phyloP scores from a whole-genome alignment of 2,113 vertebrate species.

The Stomatorhinus ivindoensis region DNA sequence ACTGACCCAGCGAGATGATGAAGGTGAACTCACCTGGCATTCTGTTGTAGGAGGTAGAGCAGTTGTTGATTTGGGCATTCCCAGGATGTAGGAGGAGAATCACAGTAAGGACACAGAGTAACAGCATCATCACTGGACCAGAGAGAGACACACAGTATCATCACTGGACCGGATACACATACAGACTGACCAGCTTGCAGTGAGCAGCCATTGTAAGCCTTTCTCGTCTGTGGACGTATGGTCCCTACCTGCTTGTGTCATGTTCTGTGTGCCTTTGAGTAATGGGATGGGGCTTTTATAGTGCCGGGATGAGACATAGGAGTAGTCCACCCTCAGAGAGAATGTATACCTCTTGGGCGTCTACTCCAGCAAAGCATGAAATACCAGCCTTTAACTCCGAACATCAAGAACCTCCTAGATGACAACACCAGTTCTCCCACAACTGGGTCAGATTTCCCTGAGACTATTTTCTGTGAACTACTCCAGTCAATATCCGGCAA shows the following conservation, averaged over 20 bases:
- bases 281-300: not conserved
- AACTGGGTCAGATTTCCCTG: not conserved
- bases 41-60: slow-evolving; percentile 47
- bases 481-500: not conserved
- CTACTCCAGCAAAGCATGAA: not conserved
- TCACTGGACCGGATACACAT: not conserved
- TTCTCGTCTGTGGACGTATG: not conserved
- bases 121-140: not conserved
- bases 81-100: slow-evolving; percentile 38
- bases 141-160: slow-evolving; percentile 34
- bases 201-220: not conserved
- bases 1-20: not conserved
- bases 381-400: not conserved
- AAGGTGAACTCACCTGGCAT: slow-evolving; percentile 47
- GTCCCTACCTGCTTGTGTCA: slow-evolving; percentile 4
- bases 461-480: not conserved
- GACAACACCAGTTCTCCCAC: not conserved
- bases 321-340: not conserved
- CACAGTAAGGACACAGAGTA: slow-evolving; percentile 46
- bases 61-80: slow-evolving; percentile 46
- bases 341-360: not conserved
- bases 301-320: not conserved
- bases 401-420: not conserved
- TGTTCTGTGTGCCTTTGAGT: not conserved
- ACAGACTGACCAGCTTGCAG: slow-evolving; percentile 21